These are phyloP conservation scores for Synergus japonicus DNA, from an alignment of 2,888 invertebrate species.

Conservation along the genomic window DNA sequence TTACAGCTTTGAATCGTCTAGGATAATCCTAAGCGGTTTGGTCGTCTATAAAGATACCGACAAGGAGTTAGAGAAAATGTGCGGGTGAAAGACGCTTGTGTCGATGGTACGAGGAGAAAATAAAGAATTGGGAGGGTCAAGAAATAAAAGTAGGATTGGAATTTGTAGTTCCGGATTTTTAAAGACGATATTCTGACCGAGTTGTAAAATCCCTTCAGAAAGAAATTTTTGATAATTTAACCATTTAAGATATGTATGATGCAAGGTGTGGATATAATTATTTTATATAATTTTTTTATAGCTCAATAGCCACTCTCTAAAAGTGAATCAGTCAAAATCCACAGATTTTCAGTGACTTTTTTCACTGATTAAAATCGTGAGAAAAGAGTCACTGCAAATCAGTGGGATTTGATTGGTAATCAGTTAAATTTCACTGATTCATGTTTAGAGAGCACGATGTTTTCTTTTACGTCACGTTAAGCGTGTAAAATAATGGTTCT, in stretches of 20 bases:
- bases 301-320: too few species aligned
- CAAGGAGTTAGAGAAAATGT: background rate
- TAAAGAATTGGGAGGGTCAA: background rate
- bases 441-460: too few species aligned
- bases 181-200: constrained; percentile 4
- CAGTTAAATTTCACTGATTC: too few species aligned
- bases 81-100: background rate
- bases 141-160: background rate
- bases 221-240: background rate
- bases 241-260: background rate
- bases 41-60: constrained; percentile 38
- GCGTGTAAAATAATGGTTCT: background rate
- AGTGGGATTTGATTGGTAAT: too few species aligned
- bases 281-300: background rate
- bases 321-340: too few species aligned
- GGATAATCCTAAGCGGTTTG: constrained; percentile 33
- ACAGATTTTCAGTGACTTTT: too few species aligned
- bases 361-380: too few species aligned
- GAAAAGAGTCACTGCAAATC: too few species aligned
- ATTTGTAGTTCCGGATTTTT: background rate
- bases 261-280: background rate
- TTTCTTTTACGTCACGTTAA: too few species aligned
- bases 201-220: background rate
- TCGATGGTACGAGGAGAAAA: background rate
- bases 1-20: constrained; percentile 24